Percentiles rank a stretch among this genome's conserved stretches.
Conservation (phyloP, 2,888 invertebrate species). For the Lordiphosa andalusiaca region DNA sequence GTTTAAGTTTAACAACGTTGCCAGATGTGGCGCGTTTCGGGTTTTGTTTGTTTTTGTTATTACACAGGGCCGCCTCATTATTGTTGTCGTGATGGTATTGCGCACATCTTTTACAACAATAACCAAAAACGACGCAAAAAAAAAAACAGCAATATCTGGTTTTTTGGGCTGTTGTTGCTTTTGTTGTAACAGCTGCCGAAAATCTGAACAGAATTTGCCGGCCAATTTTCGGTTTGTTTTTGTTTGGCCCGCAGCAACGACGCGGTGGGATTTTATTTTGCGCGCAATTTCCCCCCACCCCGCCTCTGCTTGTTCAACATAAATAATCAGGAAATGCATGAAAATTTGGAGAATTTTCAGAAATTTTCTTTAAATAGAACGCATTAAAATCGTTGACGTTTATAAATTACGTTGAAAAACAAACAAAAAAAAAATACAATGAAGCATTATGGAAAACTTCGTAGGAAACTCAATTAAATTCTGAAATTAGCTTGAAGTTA, state of each 20-base stretch:
- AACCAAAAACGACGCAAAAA: constrained; percentile 8
- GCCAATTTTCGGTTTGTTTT: constrained; percentile 51
- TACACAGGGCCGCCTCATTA: constrained; percentile 32
- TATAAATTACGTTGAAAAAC: constrained; percentile 11
- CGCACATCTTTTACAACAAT: constrained; percentile 26
- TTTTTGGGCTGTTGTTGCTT: constrained; percentile 5
- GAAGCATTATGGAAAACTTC: neutral
- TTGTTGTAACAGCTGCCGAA: constrained; percentile 49
- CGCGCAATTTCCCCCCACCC: constrained; percentile 3
- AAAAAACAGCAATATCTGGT: constrained; percentile 14
- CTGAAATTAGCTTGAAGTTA: too few relatives aligned
- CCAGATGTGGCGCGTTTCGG: constrained; percentile 55
- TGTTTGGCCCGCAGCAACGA: constrained; percentile 37
- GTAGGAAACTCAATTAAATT: too few relatives aligned
- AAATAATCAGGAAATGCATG: constrained; percentile 23
- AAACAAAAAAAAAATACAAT: constrained; percentile 20
- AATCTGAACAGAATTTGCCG: constrained; percentile 43
- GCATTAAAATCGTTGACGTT: constrained; percentile 31
- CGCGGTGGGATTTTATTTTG: constrained; percentile 10
- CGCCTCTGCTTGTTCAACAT: too few relatives aligned
- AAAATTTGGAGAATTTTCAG: constrained; percentile 29
- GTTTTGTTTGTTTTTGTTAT: constrained; percentile 43
- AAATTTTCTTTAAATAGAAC: constrained; percentile 35
- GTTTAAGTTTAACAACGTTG: constrained; percentile 64
- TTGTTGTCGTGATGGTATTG: constrained; percentile 31